Evolutionary conservation across 2,797 vertebrate species (phyloP).

Genomic region (Mus spretus): DNA sequence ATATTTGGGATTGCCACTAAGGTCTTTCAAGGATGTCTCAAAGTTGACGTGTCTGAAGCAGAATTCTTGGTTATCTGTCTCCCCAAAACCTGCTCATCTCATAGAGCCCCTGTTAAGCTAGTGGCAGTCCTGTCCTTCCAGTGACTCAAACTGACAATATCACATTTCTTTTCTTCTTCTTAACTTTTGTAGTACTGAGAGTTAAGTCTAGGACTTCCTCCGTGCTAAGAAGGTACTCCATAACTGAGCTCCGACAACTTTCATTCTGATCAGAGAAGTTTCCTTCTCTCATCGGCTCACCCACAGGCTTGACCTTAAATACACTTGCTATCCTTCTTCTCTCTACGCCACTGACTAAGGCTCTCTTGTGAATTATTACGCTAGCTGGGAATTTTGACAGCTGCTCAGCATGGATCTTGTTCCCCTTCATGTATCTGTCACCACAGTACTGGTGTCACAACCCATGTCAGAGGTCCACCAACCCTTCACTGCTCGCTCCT

Average conservation of each 20-base stretch:
- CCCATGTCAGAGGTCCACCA: not conserved
- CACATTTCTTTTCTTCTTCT: not conserved
- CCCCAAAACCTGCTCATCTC: not conserved
- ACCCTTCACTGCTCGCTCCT: no score
- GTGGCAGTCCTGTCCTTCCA: not conserved
- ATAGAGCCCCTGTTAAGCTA: no score
- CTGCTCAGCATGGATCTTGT: not conserved
- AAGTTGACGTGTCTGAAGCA: not conserved
- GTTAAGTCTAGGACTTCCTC: not conserved
- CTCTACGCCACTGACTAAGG: rapidly evolving
- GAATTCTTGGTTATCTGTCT: not conserved
- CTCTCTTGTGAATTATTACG: not conserved
- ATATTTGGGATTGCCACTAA: no score
- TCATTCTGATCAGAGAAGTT: not conserved
- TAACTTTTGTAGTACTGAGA: not conserved
- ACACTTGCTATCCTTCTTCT: not conserved
- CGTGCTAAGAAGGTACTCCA: not conserved
- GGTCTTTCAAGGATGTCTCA: not conserved
- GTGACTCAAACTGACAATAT: not conserved
- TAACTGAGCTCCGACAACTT: not conserved
- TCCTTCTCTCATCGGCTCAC: not conserved
- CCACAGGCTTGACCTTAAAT: not conserved
- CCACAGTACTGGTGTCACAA: not conserved
- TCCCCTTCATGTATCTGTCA: no score
- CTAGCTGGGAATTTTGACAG: not conserved